Conservation (phyloP, 2,113 vertebrate species). For the Galemys pyrenaicus region DNA sequence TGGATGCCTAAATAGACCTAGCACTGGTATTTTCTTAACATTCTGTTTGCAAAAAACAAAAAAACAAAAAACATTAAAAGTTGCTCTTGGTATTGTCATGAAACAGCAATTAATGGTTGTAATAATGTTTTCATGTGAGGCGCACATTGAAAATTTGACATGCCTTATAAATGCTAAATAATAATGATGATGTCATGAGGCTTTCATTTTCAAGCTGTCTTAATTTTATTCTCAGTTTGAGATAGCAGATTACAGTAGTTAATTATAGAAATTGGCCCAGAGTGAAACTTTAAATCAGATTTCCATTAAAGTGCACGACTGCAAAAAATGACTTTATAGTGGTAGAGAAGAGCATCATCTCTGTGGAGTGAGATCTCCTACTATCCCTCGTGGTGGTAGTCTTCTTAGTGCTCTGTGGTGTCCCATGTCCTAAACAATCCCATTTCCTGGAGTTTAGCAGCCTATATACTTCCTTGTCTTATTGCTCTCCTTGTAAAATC, state of each 20-base stretch:
- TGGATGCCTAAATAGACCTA: not conserved
- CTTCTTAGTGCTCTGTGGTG: not conserved
- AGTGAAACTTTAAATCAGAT: conserved; percentile 64
- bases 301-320: conserved; percentile 54
- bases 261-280: conserved; percentile 76
- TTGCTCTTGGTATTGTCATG: not conserved
- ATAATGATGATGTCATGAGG: conserved; percentile 60
- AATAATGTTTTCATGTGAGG: conserved; percentile 9
- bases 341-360: not conserved
- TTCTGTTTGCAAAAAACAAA: not conserved
- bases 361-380: not conserved
- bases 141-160: conserved; percentile 45
- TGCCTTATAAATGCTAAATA: conserved; percentile 70
- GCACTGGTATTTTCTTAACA: not conserved
- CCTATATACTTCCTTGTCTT: not conserved
- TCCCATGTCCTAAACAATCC: not conserved
- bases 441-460: not conserved
- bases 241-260: conserved; percentile 68
- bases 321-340: conserved; percentile 47
- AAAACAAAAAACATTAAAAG: not conserved
- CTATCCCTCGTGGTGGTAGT: not conserved
- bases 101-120: conserved; percentile 25
- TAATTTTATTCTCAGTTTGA: conserved; percentile 69
- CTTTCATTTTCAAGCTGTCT: conserved; percentile 72
- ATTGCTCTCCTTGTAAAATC: not conserved